These are phyloP conservation scores for Tragelaphus buxtoni DNA, from an alignment of 2,113 vertebrate genomes.

Conservation along the genomic window DNA sequence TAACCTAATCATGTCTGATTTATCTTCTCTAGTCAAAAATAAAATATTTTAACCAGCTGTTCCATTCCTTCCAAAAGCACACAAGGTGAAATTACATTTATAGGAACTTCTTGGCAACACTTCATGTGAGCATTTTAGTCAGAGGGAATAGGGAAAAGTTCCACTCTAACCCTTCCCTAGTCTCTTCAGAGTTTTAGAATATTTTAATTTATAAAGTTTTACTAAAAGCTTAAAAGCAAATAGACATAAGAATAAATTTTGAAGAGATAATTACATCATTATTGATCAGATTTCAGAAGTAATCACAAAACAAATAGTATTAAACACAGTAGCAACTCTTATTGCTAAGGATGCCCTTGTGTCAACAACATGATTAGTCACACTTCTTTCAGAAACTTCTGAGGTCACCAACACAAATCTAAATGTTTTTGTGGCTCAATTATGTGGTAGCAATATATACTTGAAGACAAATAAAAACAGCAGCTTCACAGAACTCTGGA, in stretches of 20 bases:
- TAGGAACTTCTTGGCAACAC: constrained; percentile 7
- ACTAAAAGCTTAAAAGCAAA: not conserved
- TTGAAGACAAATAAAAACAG: not conserved
- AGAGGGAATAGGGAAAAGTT: not conserved
- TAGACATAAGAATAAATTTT: not conserved
- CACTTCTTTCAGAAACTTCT: not conserved
- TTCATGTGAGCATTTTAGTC: not conserved
- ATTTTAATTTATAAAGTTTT: constrained; percentile 4
- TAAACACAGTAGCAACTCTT: not conserved
- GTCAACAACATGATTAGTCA: not conserved
- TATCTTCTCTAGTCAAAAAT: not conserved
- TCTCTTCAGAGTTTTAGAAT: not conserved
- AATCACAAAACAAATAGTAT: not conserved
- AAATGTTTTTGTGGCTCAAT: constrained; percentile 13
- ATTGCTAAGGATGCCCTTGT: not conserved
- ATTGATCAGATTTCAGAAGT: constrained; percentile 23
- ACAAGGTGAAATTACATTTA: not conserved
- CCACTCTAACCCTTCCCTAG: not conserved
- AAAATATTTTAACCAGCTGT: constrained; percentile 13
- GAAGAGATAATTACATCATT: not conserved
- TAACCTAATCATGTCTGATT: not conserved
- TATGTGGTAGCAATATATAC: not conserved
- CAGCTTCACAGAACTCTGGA: not conserved
- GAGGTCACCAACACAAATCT: not conserved
- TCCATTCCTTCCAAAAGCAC: not conserved